Percentiles rank a stretch among this genome's conserved stretches.
Evolutionary conservation across 1,140 invertebrate species (phyloP).

Genomic region (Lerema accius): DNA sequence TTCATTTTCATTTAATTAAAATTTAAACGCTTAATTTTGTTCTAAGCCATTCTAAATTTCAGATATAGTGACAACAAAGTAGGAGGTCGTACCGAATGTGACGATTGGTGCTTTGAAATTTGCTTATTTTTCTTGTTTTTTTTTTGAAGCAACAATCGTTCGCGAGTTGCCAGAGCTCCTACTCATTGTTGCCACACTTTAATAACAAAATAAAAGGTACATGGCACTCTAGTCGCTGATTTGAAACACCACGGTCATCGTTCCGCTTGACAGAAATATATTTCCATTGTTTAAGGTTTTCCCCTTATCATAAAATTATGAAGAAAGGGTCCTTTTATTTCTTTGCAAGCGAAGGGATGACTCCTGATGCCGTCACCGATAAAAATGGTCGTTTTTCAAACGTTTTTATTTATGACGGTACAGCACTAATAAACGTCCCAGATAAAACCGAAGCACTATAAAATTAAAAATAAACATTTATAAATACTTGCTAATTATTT

Average conservation of each 20-base stretch:
- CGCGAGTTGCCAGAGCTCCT: slow-evolving; percentile 58
- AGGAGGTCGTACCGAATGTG: slow-evolving; percentile 68
- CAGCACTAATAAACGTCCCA: slow-evolving; percentile 60
- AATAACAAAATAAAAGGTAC: slow-evolving; percentile 66
- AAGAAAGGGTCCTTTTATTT: slow-evolving; percentile 33
- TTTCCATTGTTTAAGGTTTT: not conserved
- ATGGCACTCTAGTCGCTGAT: slow-evolving; percentile 77
- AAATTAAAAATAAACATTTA: slow-evolving; percentile 44
- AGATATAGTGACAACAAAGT: slow-evolving; percentile 75
- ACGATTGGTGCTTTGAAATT: slow-evolving; percentile 69
- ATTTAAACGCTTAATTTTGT: slow-evolving; percentile 7
- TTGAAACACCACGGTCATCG: slow-evolving; percentile 77
- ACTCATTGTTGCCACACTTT: slow-evolving; percentile 74
- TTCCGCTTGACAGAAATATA: slow-evolving; percentile 68
- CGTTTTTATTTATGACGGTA: slow-evolving; percentile 55
- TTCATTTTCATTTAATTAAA: slow-evolving; percentile 17
- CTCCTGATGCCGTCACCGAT: slow-evolving; percentile 52
- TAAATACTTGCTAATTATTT: slow-evolving; percentile 42
- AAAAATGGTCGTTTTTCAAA: slow-evolving; percentile 44
- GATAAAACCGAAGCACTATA: slow-evolving; percentile 74
- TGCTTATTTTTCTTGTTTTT: too few species aligned
- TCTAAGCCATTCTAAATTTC: slow-evolving; percentile 44
- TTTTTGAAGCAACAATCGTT: slow-evolving; percentile 67
- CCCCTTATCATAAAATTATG: slow-evolving; percentile 23
- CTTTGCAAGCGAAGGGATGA: slow-evolving; percentile 73